A percentile compares a stretch with the other conserved stretches of the same genome.
These are phyloP conservation scores for Netelia virgata DNA, from an alignment of 2,888 invertebrate genomes.

Conservation along the genomic window DNA sequence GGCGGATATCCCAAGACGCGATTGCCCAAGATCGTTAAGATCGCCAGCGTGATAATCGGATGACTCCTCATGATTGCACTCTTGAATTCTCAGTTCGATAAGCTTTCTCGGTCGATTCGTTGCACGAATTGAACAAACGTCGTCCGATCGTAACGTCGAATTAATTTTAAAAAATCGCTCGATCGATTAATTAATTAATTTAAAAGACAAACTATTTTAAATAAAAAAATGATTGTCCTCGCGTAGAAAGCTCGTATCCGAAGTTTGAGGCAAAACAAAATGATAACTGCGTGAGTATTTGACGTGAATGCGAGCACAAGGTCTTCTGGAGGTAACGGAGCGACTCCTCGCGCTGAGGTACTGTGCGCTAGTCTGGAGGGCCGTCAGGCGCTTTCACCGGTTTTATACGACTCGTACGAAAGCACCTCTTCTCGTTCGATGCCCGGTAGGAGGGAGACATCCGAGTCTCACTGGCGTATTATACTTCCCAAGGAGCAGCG, in stretches of 20 bases:
- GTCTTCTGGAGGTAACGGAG: slow-evolving; percentile 70
- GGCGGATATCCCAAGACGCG: slow-evolving; percentile 81
- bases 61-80: slow-evolving; percentile 69
- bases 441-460: slow-evolving; percentile 70
- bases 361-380: slow-evolving; percentile 83
- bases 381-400: slow-evolving; percentile 83
- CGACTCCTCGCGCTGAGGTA: slow-evolving; percentile 81
- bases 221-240: background rate
- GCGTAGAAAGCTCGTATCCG: slow-evolving; percentile 47
- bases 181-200: slow-evolving; percentile 16
- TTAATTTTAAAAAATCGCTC: too few species aligned
- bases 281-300: slow-evolving; percentile 32
- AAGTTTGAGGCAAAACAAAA: slow-evolving; percentile 18
- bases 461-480: slow-evolving; percentile 51
- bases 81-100: slow-evolving; percentile 44
- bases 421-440: slow-evolving; percentile 78
- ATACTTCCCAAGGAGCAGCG: slow-evolving; percentile 36
- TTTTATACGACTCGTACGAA: slow-evolving; percentile 82
- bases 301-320: slow-evolving; percentile 41
- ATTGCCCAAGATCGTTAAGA: slow-evolving; percentile 75
- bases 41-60: slow-evolving; percentile 70
- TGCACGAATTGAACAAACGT: slow-evolving; percentile 48
- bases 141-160: slow-evolving; percentile 34
- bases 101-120: slow-evolving; percentile 12
- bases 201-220: background rate